Evolutionary conservation across 2,113 vertebrate species (phyloP).

Genomic region (Nesoenas mayeri): DNA sequence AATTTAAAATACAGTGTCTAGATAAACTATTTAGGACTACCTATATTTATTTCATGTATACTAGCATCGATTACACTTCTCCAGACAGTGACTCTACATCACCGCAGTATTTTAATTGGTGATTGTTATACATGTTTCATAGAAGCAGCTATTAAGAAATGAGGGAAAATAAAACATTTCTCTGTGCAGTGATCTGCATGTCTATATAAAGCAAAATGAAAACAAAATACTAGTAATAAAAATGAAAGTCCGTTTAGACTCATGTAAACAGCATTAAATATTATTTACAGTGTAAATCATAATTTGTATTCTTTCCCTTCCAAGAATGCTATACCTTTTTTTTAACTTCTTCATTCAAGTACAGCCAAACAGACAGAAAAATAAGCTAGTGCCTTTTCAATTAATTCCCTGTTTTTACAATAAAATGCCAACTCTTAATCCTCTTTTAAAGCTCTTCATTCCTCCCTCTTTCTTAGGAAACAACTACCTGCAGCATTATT

Average conservation of each 20-base stretch:
- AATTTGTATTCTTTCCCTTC: neutral
- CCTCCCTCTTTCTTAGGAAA: neutral
- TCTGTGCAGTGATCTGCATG: neutral
- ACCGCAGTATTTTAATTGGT: neutral
- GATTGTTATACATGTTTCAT: neutral
- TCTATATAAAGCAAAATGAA: neutral
- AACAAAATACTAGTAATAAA: neutral
- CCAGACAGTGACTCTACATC: neutral
- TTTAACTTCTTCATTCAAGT: neutral
- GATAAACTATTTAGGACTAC: neutral
- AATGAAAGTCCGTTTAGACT: neutral
- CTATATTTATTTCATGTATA: neutral
- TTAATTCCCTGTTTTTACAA: neutral
- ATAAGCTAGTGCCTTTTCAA: neutral
- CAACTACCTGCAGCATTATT: neutral
- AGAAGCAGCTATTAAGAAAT: neutral
- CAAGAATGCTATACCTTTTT: neutral
- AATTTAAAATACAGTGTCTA: neutral
- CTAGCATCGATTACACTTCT: neutral
- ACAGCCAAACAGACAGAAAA: neutral
- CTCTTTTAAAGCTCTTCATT: neutral
- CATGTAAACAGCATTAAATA: neutral
- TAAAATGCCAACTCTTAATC: constrained; percentile 1
- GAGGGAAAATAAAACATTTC: neutral
- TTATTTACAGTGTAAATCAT: neutral